Evolutionary conservation across 2,888 invertebrate genomes (phyloP).

Genomic region (Pollenia griseotomentosa): DNA sequence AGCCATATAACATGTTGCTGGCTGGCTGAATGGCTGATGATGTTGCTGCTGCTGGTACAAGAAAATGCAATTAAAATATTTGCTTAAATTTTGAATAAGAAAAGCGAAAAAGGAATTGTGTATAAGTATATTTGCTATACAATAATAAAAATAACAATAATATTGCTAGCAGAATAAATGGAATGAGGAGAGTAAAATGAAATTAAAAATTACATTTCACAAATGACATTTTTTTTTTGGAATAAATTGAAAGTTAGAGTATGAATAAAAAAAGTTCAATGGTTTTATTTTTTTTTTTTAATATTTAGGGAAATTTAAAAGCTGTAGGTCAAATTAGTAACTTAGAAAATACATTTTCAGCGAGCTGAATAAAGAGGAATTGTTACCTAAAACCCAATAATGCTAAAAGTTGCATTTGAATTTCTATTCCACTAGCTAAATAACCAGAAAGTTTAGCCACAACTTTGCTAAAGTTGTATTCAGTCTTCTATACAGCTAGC

Average conservation of each 20-base stretch:
- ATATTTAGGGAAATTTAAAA: not conserved
- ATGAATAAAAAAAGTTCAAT: not conserved
- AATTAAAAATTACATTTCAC: conserved; percentile 45
- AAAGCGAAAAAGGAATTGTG: conserved; percentile 52
- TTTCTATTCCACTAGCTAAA: too few species aligned
- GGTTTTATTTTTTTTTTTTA: not conserved
- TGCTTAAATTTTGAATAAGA: conserved; percentile 70
- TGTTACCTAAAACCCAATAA: too few species aligned
- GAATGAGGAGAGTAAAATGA: conserved; percentile 1
- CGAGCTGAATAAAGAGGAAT: too few species aligned
- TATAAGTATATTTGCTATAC: conserved; percentile 33
- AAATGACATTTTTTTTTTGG: conserved; percentile 9
- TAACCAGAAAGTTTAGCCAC: too few species aligned
- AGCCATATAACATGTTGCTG: conserved; percentile 56
- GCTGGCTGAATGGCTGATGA: conserved; percentile 25
- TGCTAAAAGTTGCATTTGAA: too few species aligned
- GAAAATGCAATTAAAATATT: conserved; percentile 78
- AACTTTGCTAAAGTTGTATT: too few species aligned
- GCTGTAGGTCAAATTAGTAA: too few species aligned
- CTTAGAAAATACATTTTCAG: too few species aligned
- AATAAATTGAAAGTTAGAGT: not conserved
- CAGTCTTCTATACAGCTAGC: conserved; percentile 22
- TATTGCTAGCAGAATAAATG: not conserved
- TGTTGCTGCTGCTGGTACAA: conserved; percentile 58
- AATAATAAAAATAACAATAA: conserved; percentile 63